These are phyloP conservation scores for Zapornia atra DNA, from an alignment of 2,113 vertebrate species.

Conservation along the genomic window DNA sequence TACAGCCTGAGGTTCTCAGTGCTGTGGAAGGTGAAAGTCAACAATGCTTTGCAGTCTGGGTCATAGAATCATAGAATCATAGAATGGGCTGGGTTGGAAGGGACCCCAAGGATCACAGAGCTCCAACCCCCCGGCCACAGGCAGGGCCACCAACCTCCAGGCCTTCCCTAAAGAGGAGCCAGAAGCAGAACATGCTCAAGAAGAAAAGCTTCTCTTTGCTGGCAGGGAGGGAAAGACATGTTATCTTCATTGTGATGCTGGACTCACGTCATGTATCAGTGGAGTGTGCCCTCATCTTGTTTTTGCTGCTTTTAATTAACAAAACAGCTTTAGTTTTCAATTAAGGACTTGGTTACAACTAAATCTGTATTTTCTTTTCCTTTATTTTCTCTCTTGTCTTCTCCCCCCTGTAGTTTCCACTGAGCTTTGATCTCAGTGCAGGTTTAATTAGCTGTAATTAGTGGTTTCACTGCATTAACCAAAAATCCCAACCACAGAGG, in stretches of 20 bases:
- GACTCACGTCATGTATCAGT: background rate
- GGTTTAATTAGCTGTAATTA: constrained; percentile 69
- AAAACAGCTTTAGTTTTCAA: constrained; percentile 53
- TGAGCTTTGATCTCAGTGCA: constrained; percentile 51
- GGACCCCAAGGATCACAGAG: too few species aligned
- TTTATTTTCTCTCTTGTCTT: constrained; percentile 40
- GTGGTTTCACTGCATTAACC: constrained; percentile 39
- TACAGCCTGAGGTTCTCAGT: background rate
- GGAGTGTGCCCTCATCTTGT: constrained; percentile 2
- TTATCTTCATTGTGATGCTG: background rate
- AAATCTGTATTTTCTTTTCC: constrained; percentile 21
- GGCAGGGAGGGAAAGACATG: background rate
- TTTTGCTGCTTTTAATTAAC: constrained; percentile 48
- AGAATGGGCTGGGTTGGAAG: too few species aligned
- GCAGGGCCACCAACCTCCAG: too few species aligned
- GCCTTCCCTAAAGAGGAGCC: background rate
- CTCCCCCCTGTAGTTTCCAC: constrained; percentile 13
- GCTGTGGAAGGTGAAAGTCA: background rate
- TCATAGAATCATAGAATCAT: too few species aligned
- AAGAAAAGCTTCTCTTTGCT: background rate
- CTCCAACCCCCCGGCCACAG: too few species aligned
- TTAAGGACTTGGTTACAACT: constrained; percentile 36
- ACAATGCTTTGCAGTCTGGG: background rate
- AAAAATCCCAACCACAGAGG: background rate
- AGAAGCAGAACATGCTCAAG: background rate